Evolutionary conservation across 2,797 vertebrate species (phyloP), one percentile per base, ranked within the genome.

Genomic region (Cuculus canorus): DNA sequence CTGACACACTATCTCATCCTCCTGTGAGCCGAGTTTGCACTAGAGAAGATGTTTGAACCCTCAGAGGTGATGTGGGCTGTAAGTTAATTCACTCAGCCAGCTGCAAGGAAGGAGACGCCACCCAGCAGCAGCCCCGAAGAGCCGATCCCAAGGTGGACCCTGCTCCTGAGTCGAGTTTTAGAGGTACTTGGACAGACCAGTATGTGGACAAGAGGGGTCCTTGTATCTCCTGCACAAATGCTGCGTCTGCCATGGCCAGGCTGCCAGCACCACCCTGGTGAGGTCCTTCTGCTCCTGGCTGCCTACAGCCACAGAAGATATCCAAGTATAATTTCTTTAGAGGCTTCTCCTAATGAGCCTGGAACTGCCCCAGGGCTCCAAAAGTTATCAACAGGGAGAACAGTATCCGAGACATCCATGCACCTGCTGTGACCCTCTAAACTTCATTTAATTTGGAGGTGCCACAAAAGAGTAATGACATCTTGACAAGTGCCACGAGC

Each of bases 201-300:
- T 0, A 7, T 3, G 0, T 0, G 39, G 61, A 35, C 17, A 82
- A 43, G 28, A 85, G 21, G 9, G 17, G 2, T 78, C 32, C 63
- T 17, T 30, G 47, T 15, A 52, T 16, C 48, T 53, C 24, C 50
- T 65, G 28, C 54, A 23, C 9, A 48, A 84, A 79, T 56, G 35
- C 78, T 50, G 30, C 30, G 43, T 11, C 48, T 47, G 37, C 73
- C 17, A 28, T 13, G 23, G 13, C 39, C 80, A 50, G 14, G 1
- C 2, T n/a, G 43, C 3, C 13, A 13, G 6, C 9, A 5, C 11
- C 19, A 2, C 41, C n/a, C 25, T 5, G 3, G 17, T 32, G 64
- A 70, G 71, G 37, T 21, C 53, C 35, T 35, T 28, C 53, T 39
- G 35, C 61, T 72, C 37, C 69, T 37, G 21, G 21, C 18, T 71